These are phyloP conservation scores for Rhipidura dahli DNA, from an alignment of 2,113 vertebrate genomes.

Conservation along the genomic window DNA sequence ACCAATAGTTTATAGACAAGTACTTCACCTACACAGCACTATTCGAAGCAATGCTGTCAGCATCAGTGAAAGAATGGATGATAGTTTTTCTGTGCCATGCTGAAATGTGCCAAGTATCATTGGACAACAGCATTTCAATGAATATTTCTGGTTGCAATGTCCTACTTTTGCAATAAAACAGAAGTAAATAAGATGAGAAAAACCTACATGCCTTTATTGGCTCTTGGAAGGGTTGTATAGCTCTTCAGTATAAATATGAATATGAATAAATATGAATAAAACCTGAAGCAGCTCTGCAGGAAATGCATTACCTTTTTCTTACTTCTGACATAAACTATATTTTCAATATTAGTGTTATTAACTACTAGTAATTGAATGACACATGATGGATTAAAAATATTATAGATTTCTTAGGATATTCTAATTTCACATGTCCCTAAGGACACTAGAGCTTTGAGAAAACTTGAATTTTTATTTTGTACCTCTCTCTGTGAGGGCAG, in stretches of 20 bases:
- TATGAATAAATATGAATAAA: background rate
- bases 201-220: background rate
- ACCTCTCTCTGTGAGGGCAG: background rate
- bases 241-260: background rate
- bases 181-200: background rate
- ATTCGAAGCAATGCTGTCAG: background rate
- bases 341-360: background rate
- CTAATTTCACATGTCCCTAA: background rate
- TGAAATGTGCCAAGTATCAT: background rate
- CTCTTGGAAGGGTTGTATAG: background rate
- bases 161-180: background rate
- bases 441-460: background rate
- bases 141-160: background rate
- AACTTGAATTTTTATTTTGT: background rate
- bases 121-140: background rate
- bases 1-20: background rate
- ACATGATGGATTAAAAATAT: background rate
- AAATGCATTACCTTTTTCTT: background rate
- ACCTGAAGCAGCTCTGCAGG: background rate
- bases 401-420: background rate
- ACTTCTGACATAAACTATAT: background rate
- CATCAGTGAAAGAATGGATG: background rate
- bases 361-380: background rate
- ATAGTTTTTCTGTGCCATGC: background rate
- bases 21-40: background rate